A percentile compares a stretch with the other conserved stretches of the same genome.
phyloP scores from a whole-genome alignment of 2,888 invertebrate genomes.

The Dolichopus griseipennis region DNA sequence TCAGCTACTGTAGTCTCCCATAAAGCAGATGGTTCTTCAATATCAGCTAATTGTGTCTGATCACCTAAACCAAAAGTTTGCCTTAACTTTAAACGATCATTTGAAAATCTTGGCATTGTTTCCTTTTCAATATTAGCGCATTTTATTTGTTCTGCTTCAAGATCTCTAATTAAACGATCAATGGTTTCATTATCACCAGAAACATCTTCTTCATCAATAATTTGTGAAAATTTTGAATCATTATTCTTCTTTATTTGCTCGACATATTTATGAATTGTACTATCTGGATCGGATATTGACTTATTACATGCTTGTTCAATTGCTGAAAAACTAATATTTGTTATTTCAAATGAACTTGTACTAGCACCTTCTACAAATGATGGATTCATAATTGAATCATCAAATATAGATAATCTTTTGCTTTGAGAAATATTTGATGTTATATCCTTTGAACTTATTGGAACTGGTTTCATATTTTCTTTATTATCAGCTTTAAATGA shows the following conservation, averaged over 20 bases:
- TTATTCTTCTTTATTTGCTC: constrained; percentile 9
- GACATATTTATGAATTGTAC: constrained; percentile 25
- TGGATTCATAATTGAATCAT: neutral
- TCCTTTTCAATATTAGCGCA: constrained; percentile 21
- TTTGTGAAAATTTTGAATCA: neutral
- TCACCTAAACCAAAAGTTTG: constrained; percentile 23
- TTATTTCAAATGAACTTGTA: constrained; percentile 11
- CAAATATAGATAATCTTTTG: neutral
- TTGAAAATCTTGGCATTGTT: constrained; percentile 20
- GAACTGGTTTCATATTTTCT: neutral
- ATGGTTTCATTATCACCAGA: constrained; percentile 30
- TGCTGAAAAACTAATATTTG: constrained; percentile 32
- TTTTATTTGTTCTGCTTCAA: constrained; percentile 18
- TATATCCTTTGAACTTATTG: neutral
- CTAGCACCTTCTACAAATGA: neutral
- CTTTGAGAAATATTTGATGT: neutral
- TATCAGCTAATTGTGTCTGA: constrained; percentile 36
- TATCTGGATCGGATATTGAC: constrained; percentile 38
- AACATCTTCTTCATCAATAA: constrained; percentile 15
- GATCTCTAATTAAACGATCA: constrained; percentile 29
- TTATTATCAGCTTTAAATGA: neutral
- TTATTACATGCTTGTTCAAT: constrained; percentile 40
- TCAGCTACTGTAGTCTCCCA: constrained; percentile 35
- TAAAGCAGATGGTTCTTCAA: constrained; percentile 38
- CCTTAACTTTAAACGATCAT: constrained; percentile 15